Conservation (phyloP, 2,113 vertebrate species). For the Takifugu flavidus region DNA sequence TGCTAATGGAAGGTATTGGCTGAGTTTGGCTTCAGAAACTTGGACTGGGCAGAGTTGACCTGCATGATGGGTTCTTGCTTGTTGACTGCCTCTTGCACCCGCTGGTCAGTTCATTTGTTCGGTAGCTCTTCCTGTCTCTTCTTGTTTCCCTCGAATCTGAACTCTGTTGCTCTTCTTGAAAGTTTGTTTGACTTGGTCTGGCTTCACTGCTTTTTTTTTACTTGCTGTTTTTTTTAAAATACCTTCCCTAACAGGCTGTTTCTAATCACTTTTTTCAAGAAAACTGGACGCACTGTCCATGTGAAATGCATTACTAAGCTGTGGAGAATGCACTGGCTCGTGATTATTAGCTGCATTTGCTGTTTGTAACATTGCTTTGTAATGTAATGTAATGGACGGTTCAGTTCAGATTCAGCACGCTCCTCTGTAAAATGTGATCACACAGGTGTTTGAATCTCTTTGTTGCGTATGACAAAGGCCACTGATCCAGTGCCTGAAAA, state of each 20-base stretch:
- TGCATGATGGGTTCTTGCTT: constrained; percentile 27
- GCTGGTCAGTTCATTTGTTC: constrained; percentile 18
- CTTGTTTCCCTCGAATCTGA: constrained; percentile 8
- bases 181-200: constrained; percentile 34
- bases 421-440: constrained; percentile 1
- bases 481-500: constrained; percentile 14
- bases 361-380: constrained; percentile 34
- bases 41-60: constrained; percentile 24
- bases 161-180: constrained; percentile 31
- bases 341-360: constrained; percentile 33
- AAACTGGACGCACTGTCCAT: constrained; percentile 27
- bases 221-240: constrained; percentile 17
- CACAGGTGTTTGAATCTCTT: constrained; percentile 16
- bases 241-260: constrained; percentile 32
- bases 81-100: constrained; percentile 20
- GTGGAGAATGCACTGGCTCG: constrained; percentile 45
- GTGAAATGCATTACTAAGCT: constrained; percentile 50
- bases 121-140: constrained; percentile 14
- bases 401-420: constrained; percentile 14
- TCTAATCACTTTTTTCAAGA: constrained; percentile 42
- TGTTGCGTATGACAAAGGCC: constrained; percentile 31
- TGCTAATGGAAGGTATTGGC: constrained; percentile 80
- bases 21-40: constrained; percentile 41
- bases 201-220: constrained; percentile 34
- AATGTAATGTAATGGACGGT: constrained; percentile 40